Conservation (phyloP, 35 echinoderm and acorn worm genomes). For the Ptychodera flava region DNA sequence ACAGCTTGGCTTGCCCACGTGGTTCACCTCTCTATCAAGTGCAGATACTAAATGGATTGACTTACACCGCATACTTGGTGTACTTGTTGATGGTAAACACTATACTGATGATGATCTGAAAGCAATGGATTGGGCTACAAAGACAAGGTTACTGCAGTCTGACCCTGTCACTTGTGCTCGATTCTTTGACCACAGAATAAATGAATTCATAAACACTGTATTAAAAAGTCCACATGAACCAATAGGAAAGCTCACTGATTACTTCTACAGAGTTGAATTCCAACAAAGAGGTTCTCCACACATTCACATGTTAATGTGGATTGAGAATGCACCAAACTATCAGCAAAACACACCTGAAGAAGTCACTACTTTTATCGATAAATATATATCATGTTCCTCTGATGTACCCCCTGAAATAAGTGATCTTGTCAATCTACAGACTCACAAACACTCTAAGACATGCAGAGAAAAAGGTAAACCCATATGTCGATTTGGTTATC, state of each 20-base stretch:
- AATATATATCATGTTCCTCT: constrained; percentile 37
- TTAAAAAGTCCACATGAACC: constrained; percentile 36
- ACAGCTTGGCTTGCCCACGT: too few species aligned
- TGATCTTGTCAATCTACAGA: constrained; percentile 26
- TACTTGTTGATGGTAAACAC: constrained; percentile 16
- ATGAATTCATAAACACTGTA: constrained; percentile 29
- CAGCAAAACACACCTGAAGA: constrained; percentile 9
- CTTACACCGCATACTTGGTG: constrained; percentile 19
- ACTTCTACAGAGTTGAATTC: too few species aligned
- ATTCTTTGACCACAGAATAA: too few species aligned
- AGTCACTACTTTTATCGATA: constrained; percentile 29
- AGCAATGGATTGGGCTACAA: too few species aligned
- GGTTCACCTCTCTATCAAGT: constrained; percentile 35
- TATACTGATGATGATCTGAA: too few species aligned
- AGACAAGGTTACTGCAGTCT: too few species aligned
- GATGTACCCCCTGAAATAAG: constrained; percentile 14
- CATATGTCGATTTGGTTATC: constrained; percentile 49
- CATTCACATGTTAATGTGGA: constrained; percentile 53
- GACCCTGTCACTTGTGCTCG: too few species aligned
- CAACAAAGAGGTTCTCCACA: constrained; percentile 47
- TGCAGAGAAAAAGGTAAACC: constrained; percentile 45
- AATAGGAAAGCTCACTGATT: constrained; percentile 20
- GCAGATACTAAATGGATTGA: constrained; percentile 30
- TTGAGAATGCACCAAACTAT: too few species aligned
- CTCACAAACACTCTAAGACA: constrained; percentile 42